These are phyloP conservation scores for Ceriagrion tenellum DNA, from an alignment of 2,888 invertebrate genomes.

Conservation along the genomic window DNA sequence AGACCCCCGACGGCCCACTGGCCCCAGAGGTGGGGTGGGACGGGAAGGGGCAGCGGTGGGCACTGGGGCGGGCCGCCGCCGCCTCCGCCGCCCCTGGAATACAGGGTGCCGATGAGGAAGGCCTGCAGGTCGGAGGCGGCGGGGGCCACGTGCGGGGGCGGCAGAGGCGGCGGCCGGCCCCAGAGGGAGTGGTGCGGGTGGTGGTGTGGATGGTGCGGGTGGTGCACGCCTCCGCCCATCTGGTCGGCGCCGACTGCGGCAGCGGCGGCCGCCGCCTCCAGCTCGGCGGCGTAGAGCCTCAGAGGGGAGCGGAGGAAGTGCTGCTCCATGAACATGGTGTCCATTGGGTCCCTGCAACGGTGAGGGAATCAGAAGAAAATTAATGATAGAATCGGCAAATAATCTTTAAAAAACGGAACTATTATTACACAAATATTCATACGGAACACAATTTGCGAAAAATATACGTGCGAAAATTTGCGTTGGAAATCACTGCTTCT, in stretches of 20 bases:
- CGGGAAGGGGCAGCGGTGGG: conserved; percentile 69
- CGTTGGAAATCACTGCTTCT: not conserved
- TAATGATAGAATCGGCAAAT: too few species aligned
- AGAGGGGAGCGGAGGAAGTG: conserved; percentile 89
- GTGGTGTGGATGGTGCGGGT: conserved; percentile 54
- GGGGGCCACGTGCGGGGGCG: conserved; percentile 70
- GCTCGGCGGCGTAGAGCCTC: conserved; percentile 85
- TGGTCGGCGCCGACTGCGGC: conserved; percentile 73
- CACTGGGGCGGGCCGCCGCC: conserved; percentile 72
- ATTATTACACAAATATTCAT: too few species aligned
- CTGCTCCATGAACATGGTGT: conserved; percentile 92
- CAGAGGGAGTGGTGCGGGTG: conserved; percentile 60
- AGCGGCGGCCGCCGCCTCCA: conserved; percentile 85
- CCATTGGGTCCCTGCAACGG: conserved; percentile 90
- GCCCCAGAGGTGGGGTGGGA: conserved; percentile 82
- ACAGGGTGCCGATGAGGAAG: conserved; percentile 79
- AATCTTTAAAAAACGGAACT: too few species aligned
- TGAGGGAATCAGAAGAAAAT: not conserved
- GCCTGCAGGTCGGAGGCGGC: conserved; percentile 78
- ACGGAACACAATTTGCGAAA: too few species aligned
- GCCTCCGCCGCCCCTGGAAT: conserved; percentile 76
- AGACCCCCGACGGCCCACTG: conserved; percentile 81
- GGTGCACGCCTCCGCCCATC: conserved; percentile 31
- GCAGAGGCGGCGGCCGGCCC: conserved; percentile 68
- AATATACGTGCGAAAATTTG: not conserved